These are phyloP conservation scores for Ctena decussata DNA, from an alignment of 2,888 invertebrate species.

Conservation along the genomic window DNA sequence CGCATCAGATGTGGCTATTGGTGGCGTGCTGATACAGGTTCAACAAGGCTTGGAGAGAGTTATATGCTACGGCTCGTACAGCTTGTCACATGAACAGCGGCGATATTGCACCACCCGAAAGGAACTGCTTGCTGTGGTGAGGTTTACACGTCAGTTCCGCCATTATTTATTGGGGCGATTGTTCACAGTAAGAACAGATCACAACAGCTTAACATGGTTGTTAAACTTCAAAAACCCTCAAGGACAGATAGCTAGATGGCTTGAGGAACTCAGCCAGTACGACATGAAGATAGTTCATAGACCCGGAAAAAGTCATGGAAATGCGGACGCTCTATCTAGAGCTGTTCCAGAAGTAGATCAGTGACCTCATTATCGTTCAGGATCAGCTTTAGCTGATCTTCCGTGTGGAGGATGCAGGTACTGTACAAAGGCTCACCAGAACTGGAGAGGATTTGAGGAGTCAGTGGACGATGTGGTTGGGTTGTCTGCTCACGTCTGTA, in stretches of 20 bases:
- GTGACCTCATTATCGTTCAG: background rate
- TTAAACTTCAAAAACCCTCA: background rate
- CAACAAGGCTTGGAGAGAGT: slow-evolving; percentile 17
- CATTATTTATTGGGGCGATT: background rate
- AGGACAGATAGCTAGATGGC: background rate
- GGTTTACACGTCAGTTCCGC: background rate
- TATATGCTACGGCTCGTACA: background rate
- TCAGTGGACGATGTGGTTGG: background rate
- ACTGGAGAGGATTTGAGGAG: background rate
- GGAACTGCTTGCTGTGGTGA: background rate
- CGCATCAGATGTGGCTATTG: slow-evolving; percentile 31
- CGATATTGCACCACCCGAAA: background rate
- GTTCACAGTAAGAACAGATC: background rate
- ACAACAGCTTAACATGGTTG: background rate
- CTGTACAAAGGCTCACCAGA: background rate
- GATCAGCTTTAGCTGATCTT: background rate
- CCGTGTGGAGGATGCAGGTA: background rate
- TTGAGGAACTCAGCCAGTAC: background rate
- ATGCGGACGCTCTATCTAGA: background rate
- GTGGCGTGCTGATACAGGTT: slow-evolving; percentile 22
- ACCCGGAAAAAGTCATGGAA: background rate
- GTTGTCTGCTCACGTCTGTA: background rate
- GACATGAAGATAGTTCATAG: background rate
- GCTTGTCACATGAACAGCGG: background rate
- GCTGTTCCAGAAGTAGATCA: background rate